phyloP scores from a whole-genome alignment of 2,888 invertebrate genomes.

The Lithosia quadra region DNA sequence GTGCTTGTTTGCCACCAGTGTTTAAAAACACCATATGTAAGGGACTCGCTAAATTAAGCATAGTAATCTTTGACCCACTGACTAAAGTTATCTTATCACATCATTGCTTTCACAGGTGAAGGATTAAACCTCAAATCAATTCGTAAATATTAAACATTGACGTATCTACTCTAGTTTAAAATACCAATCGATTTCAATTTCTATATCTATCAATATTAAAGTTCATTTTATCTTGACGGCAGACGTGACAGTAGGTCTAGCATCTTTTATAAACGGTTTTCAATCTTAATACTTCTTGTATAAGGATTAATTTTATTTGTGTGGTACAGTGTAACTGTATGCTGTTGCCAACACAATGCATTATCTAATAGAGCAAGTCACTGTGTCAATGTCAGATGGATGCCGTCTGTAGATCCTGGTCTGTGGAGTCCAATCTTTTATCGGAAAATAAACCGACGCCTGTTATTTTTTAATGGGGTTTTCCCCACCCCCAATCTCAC shows the following conservation, averaged over 20 bases:
- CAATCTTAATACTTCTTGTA: not conserved
- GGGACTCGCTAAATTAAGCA: too few relatives aligned
- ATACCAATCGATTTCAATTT: not conserved
- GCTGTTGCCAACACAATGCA: conserved; percentile 6
- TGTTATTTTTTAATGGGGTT: not conserved
- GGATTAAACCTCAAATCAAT: conserved; percentile 3
- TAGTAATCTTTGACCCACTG: not conserved
- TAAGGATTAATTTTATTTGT: not conserved
- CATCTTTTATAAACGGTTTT: not conserved
- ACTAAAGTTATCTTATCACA: not conserved
- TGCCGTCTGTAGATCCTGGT: not conserved
- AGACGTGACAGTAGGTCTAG: not conserved
- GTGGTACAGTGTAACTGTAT: not conserved
- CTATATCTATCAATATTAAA: not conserved
- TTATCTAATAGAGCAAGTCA: conserved; percentile 9
- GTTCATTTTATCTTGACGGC: not conserved
- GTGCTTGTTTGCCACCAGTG: too few relatives aligned
- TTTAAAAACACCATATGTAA: not conserved
- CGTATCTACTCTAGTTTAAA: not conserved
- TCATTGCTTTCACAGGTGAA: conserved; percentile 7
- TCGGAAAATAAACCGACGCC: not conserved
- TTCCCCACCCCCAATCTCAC: too few relatives aligned
- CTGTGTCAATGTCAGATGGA: conserved; percentile 14
- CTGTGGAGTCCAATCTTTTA: not conserved
- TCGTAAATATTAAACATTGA: conserved; percentile 8